Evolutionary conservation across 2,797 vertebrate genomes (phyloP), one percentile per base, ranked within the genome.

Genomic region (Callimico goeldii): DNA sequence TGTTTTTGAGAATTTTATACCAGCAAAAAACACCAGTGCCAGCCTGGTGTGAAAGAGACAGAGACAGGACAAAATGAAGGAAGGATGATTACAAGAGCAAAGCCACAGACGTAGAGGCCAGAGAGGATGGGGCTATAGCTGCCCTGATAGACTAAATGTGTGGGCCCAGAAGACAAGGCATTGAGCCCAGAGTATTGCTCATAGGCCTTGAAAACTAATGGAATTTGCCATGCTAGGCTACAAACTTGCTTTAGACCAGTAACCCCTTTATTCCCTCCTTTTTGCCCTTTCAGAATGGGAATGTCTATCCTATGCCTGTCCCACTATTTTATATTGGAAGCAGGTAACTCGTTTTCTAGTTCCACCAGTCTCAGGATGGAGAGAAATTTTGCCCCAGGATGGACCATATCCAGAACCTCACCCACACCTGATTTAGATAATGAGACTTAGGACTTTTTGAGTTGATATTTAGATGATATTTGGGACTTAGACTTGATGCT

Each of bases 381-480:
- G 61, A 76, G 3, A 55, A 84, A 76, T 88, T 79, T 58, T 92
- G 41, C 77, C n/a, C 33, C 61, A 80, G 61, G 4, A 79, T 90
- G 41, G 55, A 88, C 36, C 20, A 95, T 84, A 90, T 61, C 15
- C 61, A 90, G 36, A 93, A 36, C 19, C 70, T 88, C 13, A 81
- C 17, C 7, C 1, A 84, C 46, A 94, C 26, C 36, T 24, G 11
- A 85, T 58, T 95, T 80, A 91, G 30, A 84, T 90, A 91, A 80
- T 55, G 4, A 83, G 52, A 94, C 43, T 52, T 90, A 79, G 22
- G 50, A 73, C 24, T 81, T 94, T 88, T 58, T 95, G 26, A 97
- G 76, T 48, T 92, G 73, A 92, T 41, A 95, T 58, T 84, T 75
- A 95, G 52, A 89, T 88, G n/a, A 72, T 10, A 86, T 87, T 80